A percentile compares a stretch with the other conserved stretches of the same genome.
Evolutionary conservation across 1,140 invertebrate species (phyloP).

Genomic region (Olivierus martensii): DNA sequence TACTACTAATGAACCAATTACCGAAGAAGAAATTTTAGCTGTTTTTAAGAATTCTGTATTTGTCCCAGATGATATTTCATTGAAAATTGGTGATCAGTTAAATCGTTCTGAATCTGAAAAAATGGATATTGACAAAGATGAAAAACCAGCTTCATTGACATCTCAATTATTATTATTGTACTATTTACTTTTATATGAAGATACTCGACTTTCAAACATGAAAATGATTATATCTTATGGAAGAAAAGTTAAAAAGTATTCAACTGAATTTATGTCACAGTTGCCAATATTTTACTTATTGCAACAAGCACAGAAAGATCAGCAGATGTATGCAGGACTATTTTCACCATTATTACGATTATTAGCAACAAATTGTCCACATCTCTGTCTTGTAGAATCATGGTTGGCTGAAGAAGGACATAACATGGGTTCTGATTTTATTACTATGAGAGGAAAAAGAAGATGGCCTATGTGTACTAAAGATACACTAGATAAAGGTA

Average conservation of each 20-base stretch:
- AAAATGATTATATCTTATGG: slow-evolving; percentile 47
- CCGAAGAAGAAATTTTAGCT: slow-evolving; percentile 71
- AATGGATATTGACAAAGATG: slow-evolving; percentile 26
- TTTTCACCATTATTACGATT: slow-evolving; percentile 73
- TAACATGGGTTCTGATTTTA: neutral
- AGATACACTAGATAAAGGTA: no score
- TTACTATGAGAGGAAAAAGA: no score
- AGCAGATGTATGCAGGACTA: slow-evolving; percentile 71
- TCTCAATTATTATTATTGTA: slow-evolving; percentile 81
- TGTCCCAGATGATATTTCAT: slow-evolving; percentile 2
- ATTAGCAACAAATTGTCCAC: slow-evolving; percentile 84
- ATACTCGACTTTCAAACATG: slow-evolving; percentile 66
- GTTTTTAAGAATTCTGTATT: slow-evolving; percentile 45
- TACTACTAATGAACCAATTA: slow-evolving; percentile 79
- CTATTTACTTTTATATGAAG: slow-evolving; percentile 86
- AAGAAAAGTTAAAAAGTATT: slow-evolving; percentile 71
- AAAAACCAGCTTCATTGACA: slow-evolving; percentile 48
- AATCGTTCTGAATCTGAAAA: neutral
- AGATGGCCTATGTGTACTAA: no score
- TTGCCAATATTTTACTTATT: slow-evolving; percentile 78
- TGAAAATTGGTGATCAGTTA: no score
- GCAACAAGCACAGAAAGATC: slow-evolving; percentile 81
- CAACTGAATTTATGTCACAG: slow-evolving; percentile 71
- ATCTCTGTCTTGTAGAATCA: slow-evolving; percentile 85
- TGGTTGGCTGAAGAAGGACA: slow-evolving; percentile 47